These are phyloP conservation scores for Rhyacophila brunnea DNA, from an alignment of 1,140 invertebrate genomes.

Conservation along the genomic window DNA sequence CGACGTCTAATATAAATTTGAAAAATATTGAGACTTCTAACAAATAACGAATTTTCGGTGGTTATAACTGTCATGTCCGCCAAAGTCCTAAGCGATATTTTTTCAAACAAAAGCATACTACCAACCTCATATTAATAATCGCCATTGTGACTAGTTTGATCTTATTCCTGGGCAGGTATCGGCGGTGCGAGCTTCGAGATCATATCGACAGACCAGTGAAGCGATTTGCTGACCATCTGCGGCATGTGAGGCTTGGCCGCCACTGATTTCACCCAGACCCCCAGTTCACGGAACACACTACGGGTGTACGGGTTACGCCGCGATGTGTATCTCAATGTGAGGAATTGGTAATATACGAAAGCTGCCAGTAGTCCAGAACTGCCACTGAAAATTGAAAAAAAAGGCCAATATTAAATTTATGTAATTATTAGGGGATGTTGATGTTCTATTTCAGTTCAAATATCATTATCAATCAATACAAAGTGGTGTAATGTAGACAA, in stretches of 20 bases:
- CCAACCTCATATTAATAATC: too few relatives aligned
- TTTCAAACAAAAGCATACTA: too few relatives aligned
- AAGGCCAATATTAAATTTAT: too few relatives aligned
- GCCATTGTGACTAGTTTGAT: background rate
- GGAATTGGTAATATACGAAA: constrained; percentile 94
- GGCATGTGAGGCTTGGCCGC: constrained; percentile 64
- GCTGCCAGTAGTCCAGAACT: constrained; percentile 82
- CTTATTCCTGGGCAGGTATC: constrained; percentile 36
- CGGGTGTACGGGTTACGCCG: constrained; percentile 93
- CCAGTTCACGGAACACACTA: constrained; percentile 80
- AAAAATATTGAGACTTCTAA: too few relatives aligned
- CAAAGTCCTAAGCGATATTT: too few relatives aligned
- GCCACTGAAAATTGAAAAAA: constrained; percentile 74
- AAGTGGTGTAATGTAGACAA: too few relatives aligned
- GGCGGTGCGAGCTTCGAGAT: constrained; percentile 66
- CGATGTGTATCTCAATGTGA: constrained; percentile 84
- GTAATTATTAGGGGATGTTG: too few relatives aligned
- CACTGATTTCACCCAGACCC: constrained; percentile 60
- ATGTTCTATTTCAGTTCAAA: too few relatives aligned
- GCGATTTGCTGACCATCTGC: constrained; percentile 53
- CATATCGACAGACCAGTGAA: constrained; percentile 57
- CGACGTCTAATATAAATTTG: too few relatives aligned
- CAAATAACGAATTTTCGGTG: too few relatives aligned
- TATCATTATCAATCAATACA: too few relatives aligned
- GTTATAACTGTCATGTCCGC: too few relatives aligned